phyloP scores from a whole-genome alignment of 2,113 vertebrate species.

The Corvus moneduloides region DNA sequence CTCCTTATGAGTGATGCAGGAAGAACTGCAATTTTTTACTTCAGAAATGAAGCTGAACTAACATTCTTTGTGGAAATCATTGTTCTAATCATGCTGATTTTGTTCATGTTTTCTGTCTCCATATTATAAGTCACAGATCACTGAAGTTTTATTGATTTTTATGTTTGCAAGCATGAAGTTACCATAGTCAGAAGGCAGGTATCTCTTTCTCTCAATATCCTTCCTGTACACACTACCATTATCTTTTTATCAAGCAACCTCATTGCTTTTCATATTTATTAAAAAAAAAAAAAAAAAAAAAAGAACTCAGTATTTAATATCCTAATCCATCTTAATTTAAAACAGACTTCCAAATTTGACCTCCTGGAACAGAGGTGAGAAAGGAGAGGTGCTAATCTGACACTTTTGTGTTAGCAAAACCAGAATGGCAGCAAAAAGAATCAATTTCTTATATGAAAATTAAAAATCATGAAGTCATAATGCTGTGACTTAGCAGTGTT shows the following conservation, averaged over 20 bases:
- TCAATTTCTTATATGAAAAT: background rate
- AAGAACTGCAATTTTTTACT: background rate
- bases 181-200: background rate
- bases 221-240: background rate
- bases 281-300: background rate
- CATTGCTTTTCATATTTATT: background rate
- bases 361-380: background rate
- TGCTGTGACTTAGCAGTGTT: background rate
- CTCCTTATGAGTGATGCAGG: background rate
- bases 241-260: background rate
- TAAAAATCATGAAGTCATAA: background rate
- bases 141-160: background rate
- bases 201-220: background rate
- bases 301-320: background rate
- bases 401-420: background rate
- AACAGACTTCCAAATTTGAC: background rate
- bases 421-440: background rate
- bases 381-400: background rate
- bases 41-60: background rate
- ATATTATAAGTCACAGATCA: background rate
- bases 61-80: background rate
- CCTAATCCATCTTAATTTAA: constrained; percentile 1
- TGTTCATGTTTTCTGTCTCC: background rate
- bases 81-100: background rate
- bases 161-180: background rate